Percentiles rank a stretch among this genome's conserved stretches.
Evolutionary conservation across 2,113 vertebrate species (phyloP).

Genomic region (Phasianus colchicus): DNA sequence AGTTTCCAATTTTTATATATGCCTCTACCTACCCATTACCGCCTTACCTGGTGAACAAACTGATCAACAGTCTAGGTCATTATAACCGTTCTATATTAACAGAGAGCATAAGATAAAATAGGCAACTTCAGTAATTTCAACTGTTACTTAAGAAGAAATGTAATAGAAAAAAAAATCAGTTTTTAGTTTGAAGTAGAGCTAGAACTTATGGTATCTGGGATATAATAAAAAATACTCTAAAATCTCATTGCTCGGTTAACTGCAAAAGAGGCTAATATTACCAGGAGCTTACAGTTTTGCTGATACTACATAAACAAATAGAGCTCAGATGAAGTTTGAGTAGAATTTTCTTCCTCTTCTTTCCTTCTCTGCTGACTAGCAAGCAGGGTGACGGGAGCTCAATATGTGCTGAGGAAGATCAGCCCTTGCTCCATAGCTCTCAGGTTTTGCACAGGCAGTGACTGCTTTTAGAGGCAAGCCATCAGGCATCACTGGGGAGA

Average conservation of each 20-base stretch:
- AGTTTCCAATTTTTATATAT: not conserved
- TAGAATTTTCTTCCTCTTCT: not conserved
- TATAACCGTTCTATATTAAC: not conserved
- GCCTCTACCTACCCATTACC: not conserved
- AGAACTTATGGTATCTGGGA: not conserved
- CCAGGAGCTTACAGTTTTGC: not conserved
- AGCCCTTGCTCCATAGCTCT: not conserved
- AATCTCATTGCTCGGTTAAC: not conserved
- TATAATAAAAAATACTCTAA: not conserved
- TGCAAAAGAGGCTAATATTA: not conserved
- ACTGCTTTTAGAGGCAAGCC: not conserved
- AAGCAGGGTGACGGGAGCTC: not conserved
- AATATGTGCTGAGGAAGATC: not conserved
- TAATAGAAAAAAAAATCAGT: not conserved
- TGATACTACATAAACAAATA: not conserved
- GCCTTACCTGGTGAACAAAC: not conserved
- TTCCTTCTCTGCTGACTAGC: not conserved
- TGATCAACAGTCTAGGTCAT: not conserved
- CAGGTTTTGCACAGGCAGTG: not conserved
- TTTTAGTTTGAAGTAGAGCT: not conserved
- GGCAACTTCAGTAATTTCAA: not conserved
- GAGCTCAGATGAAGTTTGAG: not conserved
- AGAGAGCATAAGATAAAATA: not conserved
- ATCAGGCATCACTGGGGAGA: not conserved
- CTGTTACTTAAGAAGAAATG: not conserved